phyloP scores from a whole-genome alignment of 2,113 vertebrate species.

The Catharus minimus region DNA sequence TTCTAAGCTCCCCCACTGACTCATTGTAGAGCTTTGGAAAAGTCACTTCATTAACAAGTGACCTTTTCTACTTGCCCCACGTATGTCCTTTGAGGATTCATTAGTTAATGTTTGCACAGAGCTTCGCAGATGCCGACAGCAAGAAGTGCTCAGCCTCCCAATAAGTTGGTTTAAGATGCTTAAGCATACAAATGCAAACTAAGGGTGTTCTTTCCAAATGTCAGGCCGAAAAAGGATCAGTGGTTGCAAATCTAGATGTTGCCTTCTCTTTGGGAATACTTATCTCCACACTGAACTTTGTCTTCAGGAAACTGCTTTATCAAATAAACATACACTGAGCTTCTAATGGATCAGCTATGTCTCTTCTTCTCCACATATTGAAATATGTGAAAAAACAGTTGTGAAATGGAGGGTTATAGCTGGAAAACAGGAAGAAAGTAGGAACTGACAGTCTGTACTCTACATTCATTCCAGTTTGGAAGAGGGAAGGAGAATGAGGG shows the following conservation, averaged over 20 bases:
- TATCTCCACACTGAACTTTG: not conserved
- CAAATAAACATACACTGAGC: not conserved
- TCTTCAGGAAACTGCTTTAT: not conserved
- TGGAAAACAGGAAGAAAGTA: not conserved
- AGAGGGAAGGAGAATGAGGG: not conserved
- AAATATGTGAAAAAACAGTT: not conserved
- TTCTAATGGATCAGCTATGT: not conserved
- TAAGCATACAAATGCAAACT: constrained; percentile 49
- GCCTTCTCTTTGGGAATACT: not conserved
- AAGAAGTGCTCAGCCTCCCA: constrained; percentile 42
- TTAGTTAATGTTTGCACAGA: constrained; percentile 53
- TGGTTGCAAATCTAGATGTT: not conserved
- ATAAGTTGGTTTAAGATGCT: constrained; percentile 43
- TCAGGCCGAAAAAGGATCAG: constrained; percentile 30
- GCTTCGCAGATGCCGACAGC: not conserved
- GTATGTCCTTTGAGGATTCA: constrained; percentile 37
- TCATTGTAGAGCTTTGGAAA: constrained; percentile 17
- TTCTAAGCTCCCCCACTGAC: not conserved
- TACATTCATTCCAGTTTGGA: not conserved
- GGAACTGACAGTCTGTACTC: not conserved
- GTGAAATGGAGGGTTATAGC: not conserved
- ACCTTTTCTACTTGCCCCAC: constrained; percentile 26
- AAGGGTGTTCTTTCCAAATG: constrained; percentile 48
- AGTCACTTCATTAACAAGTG: constrained; percentile 51
- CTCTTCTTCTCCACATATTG: not conserved